phyloP scores from a whole-genome alignment of 2,113 vertebrate genomes.

The Tychaedon coryphoeus region DNA sequence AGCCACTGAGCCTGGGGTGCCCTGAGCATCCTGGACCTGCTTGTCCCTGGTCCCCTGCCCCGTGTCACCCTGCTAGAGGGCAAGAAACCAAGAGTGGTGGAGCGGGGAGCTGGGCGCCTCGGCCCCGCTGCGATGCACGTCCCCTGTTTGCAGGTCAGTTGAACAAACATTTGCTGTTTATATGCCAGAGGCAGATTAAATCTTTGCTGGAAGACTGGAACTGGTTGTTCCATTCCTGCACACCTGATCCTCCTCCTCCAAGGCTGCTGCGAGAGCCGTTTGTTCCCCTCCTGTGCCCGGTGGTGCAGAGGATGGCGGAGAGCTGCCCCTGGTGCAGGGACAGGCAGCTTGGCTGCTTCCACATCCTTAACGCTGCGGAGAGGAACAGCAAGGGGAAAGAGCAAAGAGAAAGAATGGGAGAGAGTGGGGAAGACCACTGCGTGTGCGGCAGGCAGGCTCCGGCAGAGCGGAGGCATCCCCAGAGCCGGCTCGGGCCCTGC shows the following conservation, averaged over 20 bases:
- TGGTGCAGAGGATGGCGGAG: background rate
- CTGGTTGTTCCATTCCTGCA: slow-evolving; percentile 58
- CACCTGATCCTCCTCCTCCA: slow-evolving; percentile 16
- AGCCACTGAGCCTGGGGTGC: background rate
- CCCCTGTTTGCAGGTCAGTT: slow-evolving; percentile 44
- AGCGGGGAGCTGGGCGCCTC: rapidly evolving
- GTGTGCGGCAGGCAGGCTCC: background rate
- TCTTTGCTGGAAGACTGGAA: slow-evolving; percentile 63
- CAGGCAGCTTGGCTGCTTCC: background rate
- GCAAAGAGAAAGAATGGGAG: background rate
- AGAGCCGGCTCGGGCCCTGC: background rate
- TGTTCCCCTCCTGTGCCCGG: background rate
- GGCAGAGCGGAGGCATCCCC: background rate
- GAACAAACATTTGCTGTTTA: slow-evolving; percentile 63
- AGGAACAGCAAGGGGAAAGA: background rate
- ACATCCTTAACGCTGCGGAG: background rate
- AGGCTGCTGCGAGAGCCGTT: background rate
- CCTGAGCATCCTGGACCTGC: background rate
- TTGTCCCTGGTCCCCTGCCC: background rate
- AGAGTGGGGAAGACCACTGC: background rate
- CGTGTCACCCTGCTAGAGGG: background rate
- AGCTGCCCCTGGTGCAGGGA: rapidly evolving
- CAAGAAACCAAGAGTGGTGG: background rate
- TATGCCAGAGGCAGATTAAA: slow-evolving; percentile 56
- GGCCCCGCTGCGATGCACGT: background rate